These are phyloP conservation scores for Acanthosoma haemorrhoidale DNA, from an alignment of 2,888 invertebrate genomes.

Conservation along the genomic window DNA sequence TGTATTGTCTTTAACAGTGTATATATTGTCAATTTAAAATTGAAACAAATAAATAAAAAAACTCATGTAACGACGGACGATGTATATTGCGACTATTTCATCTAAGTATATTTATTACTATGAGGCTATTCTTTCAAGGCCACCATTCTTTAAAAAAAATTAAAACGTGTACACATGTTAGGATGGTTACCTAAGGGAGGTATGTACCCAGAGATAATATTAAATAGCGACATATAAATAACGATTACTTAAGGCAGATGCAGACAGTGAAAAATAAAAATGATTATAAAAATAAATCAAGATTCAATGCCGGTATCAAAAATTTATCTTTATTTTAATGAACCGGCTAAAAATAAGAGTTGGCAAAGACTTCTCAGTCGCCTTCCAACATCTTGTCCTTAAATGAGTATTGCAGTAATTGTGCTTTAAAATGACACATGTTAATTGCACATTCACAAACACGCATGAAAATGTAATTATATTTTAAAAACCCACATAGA, in stretches of 20 bases:
- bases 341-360: too few species aligned
- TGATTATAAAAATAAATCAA: background rate
- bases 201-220: constrained; percentile 31
- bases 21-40: background rate
- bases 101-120: background rate
- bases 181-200: constrained; percentile 17
- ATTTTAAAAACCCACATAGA: background rate
- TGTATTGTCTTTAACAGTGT: background rate
- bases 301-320: background rate
- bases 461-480: background rate
- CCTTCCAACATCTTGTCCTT: too few species aligned
- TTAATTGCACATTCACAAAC: too few species aligned
- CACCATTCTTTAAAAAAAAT: constrained; percentile 10
- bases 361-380: too few species aligned
- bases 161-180: background rate
- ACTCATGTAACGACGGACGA: constrained; percentile 9
- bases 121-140: background rate
- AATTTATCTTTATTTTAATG: background rate
- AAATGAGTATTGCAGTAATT: too few species aligned
- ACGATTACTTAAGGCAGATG: constrained; percentile 33
- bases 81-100: background rate
- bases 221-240: background rate
- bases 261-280: constrained; percentile 30
- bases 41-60: too few species aligned
- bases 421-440: background rate